These are phyloP conservation scores for Varanus salvator DNA, from an alignment of 2,113 vertebrate species.

Conservation along the genomic window DNA sequence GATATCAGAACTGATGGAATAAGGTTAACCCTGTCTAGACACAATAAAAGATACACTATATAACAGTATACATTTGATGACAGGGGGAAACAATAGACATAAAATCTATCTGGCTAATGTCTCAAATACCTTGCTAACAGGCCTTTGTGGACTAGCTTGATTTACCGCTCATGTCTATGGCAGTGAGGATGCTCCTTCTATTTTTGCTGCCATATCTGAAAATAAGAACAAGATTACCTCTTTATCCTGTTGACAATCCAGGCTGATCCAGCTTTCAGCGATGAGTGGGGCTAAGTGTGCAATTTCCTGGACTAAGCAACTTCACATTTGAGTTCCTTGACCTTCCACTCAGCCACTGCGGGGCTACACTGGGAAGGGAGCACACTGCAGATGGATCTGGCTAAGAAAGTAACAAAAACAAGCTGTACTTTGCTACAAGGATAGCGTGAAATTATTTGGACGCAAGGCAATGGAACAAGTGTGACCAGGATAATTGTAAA, in stretches of 20 bases:
- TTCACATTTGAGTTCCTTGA: constrained; percentile 8
- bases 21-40: neutral
- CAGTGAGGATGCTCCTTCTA: neutral
- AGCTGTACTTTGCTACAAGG: neutral
- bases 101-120: constrained; percentile 5
- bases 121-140: constrained; percentile 2
- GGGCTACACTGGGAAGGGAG: neutral
- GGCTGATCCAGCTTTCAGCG: constrained; percentile 4
- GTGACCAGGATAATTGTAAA: neutral
- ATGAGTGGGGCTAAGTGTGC: constrained; percentile 28
- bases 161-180: neutral
- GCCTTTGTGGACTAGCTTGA: neutral
- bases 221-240: constrained; percentile 17
- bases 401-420: neutral
- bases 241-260: constrained; percentile 16
- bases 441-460: constrained; percentile 17
- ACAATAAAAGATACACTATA: constrained; percentile 17
- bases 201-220: constrained; percentile 30
- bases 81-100: constrained; percentile 4
- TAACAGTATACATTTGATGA: neutral
- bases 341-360: constrained; percentile 5
- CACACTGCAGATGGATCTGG: constrained; percentile 4
- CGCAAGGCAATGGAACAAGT: constrained; percentile 27
- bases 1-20: neutral
- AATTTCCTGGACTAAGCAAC: constrained; percentile 14